These are phyloP conservation scores for Strigops habroptila DNA, from an alignment of 2,113 vertebrate genomes.

Conservation along the genomic window DNA sequence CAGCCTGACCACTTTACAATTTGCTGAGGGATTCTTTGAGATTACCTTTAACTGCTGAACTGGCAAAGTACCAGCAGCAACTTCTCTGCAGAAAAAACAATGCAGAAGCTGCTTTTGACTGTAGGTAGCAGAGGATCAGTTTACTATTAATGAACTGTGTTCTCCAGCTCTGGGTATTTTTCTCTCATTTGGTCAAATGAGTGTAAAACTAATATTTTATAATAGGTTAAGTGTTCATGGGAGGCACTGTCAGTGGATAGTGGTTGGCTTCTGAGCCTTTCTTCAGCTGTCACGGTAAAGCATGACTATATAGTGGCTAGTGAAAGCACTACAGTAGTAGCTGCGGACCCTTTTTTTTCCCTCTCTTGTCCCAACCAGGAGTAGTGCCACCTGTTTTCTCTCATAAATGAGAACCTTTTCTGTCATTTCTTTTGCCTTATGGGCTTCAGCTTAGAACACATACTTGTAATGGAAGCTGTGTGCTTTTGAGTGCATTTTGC, in stretches of 20 bases:
- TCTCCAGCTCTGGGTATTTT: not conserved
- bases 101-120: not conserved
- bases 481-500: not conserved
- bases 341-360: not conserved
- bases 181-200: not conserved
- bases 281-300: not conserved
- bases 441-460: not conserved
- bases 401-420: not conserved
- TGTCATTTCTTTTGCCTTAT: not conserved
- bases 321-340: not conserved
- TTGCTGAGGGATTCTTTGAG: constrained; percentile 42
- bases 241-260: not conserved
- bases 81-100: not conserved
- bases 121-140: not conserved
- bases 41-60: constrained; percentile 44
- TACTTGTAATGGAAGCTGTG: not conserved
- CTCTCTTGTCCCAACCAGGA: not conserved
- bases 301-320: not conserved
- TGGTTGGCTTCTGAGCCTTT: not conserved
- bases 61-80: not conserved
- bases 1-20: not conserved
- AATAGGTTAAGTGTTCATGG: not conserved
- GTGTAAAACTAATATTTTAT: not conserved
- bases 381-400: not conserved
- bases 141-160: not conserved